Evolutionary conservation across 2,888 invertebrate genomes (phyloP).

Genomic region (Pammene fasciana): DNA sequence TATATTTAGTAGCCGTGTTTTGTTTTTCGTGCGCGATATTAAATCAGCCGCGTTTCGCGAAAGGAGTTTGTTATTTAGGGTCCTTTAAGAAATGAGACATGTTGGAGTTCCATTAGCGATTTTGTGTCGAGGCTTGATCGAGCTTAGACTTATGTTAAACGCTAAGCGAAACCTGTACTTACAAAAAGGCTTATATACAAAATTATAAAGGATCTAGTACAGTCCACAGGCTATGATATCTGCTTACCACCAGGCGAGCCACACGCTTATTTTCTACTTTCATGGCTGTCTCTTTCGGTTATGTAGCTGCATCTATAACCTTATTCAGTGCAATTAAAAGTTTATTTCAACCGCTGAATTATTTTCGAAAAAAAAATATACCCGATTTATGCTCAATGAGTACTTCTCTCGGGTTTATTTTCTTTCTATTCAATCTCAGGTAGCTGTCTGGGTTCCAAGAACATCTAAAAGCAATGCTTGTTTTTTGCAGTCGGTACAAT

Average conservation of each 20-base stretch:
- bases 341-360: neutral
- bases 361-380: neutral
- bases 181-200: no score
- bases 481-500: conserved; percentile 45
- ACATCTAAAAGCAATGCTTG: conserved; percentile 47
- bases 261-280: no score
- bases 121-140: no score
- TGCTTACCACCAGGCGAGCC: no score
- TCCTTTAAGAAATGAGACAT: neutral
- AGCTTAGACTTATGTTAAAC: no score
- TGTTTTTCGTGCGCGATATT: conserved; percentile 51
- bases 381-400: conserved; percentile 31
- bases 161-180: no score
- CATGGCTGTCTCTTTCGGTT: no score
- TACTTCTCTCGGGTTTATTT: conserved; percentile 29
- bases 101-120: neutral
- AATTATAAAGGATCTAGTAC: no score
- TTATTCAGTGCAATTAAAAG: conserved; percentile 2
- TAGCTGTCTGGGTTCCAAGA: conserved; percentile 45
- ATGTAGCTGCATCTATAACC: neutral
- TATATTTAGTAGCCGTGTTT: conserved; percentile 74
- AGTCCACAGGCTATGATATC: no score
- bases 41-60: conserved; percentile 36
- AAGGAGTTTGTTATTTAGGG: conserved; percentile 7
- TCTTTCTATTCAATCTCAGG: conserved; percentile 31